Evolutionary conservation across 92 coral and sea anemone genomes (phyloP).

Genomic region (Epizoanthus rinbou): DNA sequence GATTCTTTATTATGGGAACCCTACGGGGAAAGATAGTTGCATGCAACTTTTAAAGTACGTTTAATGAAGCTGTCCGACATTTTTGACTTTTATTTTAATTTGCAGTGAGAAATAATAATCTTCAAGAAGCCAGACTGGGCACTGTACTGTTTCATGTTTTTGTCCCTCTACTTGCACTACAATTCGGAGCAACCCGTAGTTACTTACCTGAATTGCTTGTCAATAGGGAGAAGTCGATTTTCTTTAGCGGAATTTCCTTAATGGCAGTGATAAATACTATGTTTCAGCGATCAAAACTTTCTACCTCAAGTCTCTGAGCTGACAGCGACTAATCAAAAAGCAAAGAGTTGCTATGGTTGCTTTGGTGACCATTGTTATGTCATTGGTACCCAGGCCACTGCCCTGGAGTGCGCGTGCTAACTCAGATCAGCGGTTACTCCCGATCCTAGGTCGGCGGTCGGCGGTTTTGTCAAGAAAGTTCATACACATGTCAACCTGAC

Average conservation of each 20-base stretch:
- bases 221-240: conserved; percentile 11
- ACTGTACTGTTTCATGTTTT: not conserved
- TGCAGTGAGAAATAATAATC: not conserved
- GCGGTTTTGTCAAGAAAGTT: no score
- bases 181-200: not conserved
- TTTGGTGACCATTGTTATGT: conserved; percentile 5
- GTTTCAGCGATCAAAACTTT: not conserved
- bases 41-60: not conserved
- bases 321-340: conserved; percentile 4
- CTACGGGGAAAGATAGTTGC: not conserved
- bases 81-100: not conserved
- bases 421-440: no score
- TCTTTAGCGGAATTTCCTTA: not conserved
- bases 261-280: conserved; percentile 2
- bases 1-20: not conserved
- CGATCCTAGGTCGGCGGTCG: no score
- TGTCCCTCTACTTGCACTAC: not conserved
- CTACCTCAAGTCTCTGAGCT: not conserved
- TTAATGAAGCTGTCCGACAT: not conserved
- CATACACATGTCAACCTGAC: no score
- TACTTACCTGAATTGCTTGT: conserved; percentile 10
- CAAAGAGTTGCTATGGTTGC: conserved; percentile 11
- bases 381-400: not conserved
- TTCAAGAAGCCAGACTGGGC: not conserved
- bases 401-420: no score